Evolutionary conservation across 1,140 invertebrate species (phyloP).

Genomic region (Nomia melanderi): DNA sequence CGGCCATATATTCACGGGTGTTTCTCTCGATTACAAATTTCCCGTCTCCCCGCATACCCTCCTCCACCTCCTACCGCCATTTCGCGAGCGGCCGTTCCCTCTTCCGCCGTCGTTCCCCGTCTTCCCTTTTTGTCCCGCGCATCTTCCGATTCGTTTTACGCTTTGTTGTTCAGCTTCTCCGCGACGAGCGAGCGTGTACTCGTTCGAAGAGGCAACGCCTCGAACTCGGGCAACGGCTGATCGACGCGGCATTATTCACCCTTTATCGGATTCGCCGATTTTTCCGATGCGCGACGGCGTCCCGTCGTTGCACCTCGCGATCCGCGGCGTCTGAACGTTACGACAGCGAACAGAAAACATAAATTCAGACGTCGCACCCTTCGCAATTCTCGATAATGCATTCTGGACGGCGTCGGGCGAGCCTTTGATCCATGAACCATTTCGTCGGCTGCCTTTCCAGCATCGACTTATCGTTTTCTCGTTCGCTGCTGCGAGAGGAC

Average conservation of each 20-base stretch:
- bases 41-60: conserved; percentile 64
- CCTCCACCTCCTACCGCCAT: too few species aligned
- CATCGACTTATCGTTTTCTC: conserved; percentile 25
- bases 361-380: conserved; percentile 50
- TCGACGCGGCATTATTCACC: conserved; percentile 70
- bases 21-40: conserved; percentile 79
- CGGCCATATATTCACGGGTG: conserved; percentile 76
- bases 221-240: conserved; percentile 45
- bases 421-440: not conserved
- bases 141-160: too few species aligned
- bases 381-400: conserved; percentile 30
- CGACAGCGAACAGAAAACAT: conserved; percentile 41
- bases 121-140: too few species aligned
- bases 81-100: too few species aligned
- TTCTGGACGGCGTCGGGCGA: not conserved
- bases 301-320: conserved; percentile 44
- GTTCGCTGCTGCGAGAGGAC: not conserved
- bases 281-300: conserved; percentile 48
- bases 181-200: too few species aligned
- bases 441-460: not conserved
- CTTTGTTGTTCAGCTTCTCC: too few species aligned
- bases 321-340: conserved; percentile 47
- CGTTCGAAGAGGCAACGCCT: not conserved
- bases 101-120: too few species aligned
- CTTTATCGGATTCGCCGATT: conserved; percentile 74